phyloP scores from a whole-genome alignment of 2,888 invertebrate genomes.

The Sphaeridia pumilis region DNA sequence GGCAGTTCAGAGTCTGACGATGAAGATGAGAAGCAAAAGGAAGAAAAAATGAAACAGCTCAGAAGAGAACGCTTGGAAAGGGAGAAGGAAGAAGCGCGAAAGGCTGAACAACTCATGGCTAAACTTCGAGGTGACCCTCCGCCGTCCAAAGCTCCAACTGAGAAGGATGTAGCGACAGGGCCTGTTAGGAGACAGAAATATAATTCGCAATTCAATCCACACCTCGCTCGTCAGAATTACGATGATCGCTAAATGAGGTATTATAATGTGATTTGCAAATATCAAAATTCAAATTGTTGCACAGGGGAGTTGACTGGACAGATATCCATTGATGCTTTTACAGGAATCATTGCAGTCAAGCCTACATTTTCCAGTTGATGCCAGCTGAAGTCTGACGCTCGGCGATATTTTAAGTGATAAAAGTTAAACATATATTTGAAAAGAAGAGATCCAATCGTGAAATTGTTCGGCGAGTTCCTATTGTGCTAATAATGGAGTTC shows the following conservation, averaged over 20 bases:
- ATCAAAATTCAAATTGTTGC: too few species aligned
- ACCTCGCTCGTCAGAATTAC: conserved; percentile 67
- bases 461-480: too few species aligned
- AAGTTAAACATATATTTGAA: too few species aligned
- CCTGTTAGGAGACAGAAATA: conserved; percentile 58
- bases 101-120: conserved; percentile 58
- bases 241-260: conserved; percentile 14
- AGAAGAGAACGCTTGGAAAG: conserved; percentile 66
- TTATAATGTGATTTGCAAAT: too few species aligned
- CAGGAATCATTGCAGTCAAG: too few species aligned
- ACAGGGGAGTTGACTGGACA: too few species aligned
- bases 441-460: too few species aligned
- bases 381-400: too few species aligned
- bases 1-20: conserved; percentile 36
- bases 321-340: too few species aligned
- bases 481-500: too few species aligned
- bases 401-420: too few species aligned
- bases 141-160: conserved; percentile 17
- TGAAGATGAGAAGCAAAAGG: conserved; percentile 37
- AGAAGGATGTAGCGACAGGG: not conserved
- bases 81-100: conserved; percentile 64
- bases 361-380: too few species aligned
- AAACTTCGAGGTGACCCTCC: conserved; percentile 49
- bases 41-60: conserved; percentile 51
- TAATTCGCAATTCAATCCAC: conserved; percentile 93